Conservation (phyloP, 2,797 vertebrate species). For the Hapalemur alaotrensis region DNA sequence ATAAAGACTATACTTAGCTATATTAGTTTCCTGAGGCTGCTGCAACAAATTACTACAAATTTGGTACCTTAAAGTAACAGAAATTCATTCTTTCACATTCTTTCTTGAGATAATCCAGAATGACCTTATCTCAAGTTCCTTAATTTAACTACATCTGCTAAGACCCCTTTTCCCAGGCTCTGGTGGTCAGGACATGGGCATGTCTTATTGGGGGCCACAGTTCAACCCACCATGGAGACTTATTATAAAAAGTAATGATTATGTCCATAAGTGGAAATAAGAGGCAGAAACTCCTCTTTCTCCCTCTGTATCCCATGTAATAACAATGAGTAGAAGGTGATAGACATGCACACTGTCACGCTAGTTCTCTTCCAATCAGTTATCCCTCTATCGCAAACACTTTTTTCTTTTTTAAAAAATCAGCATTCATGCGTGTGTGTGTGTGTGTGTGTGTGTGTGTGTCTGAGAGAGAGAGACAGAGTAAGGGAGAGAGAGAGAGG, state of each 20-base stretch:
- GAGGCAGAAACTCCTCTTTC: background rate
- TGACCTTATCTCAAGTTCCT: background rate
- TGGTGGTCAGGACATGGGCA: background rate
- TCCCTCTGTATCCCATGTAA: background rate
- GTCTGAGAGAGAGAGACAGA: too few species aligned
- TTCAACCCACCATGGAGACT: background rate
- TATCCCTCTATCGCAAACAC: background rate
- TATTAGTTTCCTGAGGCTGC: background rate
- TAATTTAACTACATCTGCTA: background rate
- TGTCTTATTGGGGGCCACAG: background rate
- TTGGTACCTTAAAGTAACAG: background rate
- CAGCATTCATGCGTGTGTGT: background rate
- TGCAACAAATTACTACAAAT: background rate
- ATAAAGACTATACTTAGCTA: background rate
- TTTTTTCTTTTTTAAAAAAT: background rate
- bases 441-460: background rate
- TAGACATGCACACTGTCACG: background rate
- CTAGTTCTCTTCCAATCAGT: background rate
- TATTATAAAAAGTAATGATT: background rate
- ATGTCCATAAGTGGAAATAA: background rate
- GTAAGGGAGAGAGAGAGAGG: too few species aligned
- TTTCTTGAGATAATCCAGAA: background rate
- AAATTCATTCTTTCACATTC: background rate
- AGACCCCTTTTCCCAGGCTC: background rate
- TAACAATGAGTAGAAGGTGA: background rate